Evolutionary conservation across 2,113 vertebrate species (phyloP).

Genomic region (Cavia porcellus): DNA sequence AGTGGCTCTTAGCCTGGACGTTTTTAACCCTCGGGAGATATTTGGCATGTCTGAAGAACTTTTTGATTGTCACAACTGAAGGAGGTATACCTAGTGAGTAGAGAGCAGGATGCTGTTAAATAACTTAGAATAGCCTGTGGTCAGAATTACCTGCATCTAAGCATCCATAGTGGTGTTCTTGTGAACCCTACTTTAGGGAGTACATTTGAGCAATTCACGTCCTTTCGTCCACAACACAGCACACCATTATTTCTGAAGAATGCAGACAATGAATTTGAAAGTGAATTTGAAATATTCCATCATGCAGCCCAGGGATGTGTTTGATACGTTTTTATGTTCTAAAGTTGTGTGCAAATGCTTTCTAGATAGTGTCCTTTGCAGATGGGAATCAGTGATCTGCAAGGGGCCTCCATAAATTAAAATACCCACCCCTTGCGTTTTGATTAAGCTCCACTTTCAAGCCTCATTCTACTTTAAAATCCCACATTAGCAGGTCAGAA

Average conservation of each 20-base stretch:
- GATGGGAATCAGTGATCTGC: background rate
- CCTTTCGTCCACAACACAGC: background rate
- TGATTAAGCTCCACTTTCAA: background rate
- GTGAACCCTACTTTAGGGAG: background rate
- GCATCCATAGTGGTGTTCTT: background rate
- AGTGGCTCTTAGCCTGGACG: background rate
- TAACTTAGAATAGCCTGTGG: rapidly evolving
- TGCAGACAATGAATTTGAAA: background rate
- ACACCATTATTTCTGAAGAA: background rate
- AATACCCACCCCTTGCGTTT: background rate
- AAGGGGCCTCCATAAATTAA: background rate
- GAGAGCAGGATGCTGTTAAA: background rate
- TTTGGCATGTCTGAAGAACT: background rate
- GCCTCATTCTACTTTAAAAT: background rate
- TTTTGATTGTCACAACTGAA: background rate
- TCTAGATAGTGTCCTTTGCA: background rate
- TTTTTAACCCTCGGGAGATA: background rate
- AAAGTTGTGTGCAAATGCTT: background rate
- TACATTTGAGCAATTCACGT: background rate
- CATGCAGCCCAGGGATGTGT: background rate
- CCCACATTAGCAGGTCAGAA: background rate
- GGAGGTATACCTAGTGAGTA: background rate
- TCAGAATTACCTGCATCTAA: background rate
- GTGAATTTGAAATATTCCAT: background rate
- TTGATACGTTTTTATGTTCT: background rate